These are phyloP conservation scores for Andrena hattorfiana DNA, from an alignment of 2,888 invertebrate species.

Conservation along the genomic window DNA sequence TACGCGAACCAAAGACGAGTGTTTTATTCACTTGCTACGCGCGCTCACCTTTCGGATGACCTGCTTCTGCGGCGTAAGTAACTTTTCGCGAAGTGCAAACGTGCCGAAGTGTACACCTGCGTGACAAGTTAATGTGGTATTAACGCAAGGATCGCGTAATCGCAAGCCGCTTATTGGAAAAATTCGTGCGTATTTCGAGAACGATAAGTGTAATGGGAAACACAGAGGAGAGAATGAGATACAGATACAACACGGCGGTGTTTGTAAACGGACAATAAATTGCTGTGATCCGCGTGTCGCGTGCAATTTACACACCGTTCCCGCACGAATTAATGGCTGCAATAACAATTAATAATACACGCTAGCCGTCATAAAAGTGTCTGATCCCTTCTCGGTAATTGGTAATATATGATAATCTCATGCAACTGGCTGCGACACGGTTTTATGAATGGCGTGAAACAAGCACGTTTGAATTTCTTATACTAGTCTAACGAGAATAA, in stretches of 20 bases:
- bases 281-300: neutral
- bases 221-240: too few relatives aligned
- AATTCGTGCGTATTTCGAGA: neutral
- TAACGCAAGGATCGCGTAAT: neutral
- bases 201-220: neutral
- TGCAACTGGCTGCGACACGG: neutral
- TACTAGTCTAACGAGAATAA: neutral
- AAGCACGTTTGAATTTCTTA: neutral
- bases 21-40: neutral
- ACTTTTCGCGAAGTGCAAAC: neutral
- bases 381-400: constrained; percentile 15
- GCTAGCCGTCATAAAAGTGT: neutral
- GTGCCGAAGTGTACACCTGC: too few relatives aligned
- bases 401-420: constrained; percentile 28
- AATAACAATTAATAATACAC: constrained; percentile 32
- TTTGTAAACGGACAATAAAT: constrained; percentile 12
- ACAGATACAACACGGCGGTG: neutral
- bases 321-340: constrained; percentile 17
- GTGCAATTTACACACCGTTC: constrained; percentile 16
- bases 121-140: too few relatives aligned
- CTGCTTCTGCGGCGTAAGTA: neutral
- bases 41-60: neutral
- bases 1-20: neutral
- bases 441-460: constrained; percentile 5
- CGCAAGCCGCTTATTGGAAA: neutral